Conservation (phyloP, 2,797 vertebrate genomes). For the Heteromormyrus szaboi region DNA sequence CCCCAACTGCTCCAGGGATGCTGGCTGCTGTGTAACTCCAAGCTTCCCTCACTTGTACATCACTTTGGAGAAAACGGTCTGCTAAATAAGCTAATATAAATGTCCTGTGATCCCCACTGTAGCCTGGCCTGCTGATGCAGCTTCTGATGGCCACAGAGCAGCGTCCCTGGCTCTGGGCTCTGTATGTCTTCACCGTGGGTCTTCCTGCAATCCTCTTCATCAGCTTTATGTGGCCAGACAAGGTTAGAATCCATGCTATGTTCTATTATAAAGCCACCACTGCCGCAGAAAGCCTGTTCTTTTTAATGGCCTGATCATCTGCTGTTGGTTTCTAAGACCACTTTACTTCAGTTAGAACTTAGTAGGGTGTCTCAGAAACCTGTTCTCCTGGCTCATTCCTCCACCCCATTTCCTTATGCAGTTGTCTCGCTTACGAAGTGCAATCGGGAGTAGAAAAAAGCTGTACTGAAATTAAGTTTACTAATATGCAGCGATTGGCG, state of each 20-base stretch:
- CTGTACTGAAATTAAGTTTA: background rate
- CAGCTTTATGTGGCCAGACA: slow-evolving; percentile 68
- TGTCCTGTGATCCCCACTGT: background rate
- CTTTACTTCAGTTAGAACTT: background rate
- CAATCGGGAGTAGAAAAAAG: background rate
- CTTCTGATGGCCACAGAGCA: slow-evolving; percentile 51
- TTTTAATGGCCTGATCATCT: background rate
- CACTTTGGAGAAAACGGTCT: background rate
- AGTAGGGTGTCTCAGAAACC: background rate
- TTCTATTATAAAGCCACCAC: background rate
- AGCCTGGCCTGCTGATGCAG: slow-evolving; percentile 52
- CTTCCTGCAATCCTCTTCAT: slow-evolving; percentile 65
- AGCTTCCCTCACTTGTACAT: background rate
- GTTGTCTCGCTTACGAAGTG: background rate
- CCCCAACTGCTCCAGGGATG: background rate
- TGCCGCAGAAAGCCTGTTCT: background rate
- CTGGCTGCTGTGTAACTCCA: background rate
- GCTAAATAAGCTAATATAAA: background rate
- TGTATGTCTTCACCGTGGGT: slow-evolving; percentile 63
- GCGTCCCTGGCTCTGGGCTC: slow-evolving; percentile 64
- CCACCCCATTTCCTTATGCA: background rate
- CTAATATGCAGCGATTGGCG: background rate
- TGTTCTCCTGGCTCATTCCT: background rate
- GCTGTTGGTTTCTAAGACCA: background rate
- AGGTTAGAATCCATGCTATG: slow-evolving; percentile 41